Base-by-base conservation (phyloP, 2,113 vertebrate genomes). In the Lagopus leucura region DNA sequence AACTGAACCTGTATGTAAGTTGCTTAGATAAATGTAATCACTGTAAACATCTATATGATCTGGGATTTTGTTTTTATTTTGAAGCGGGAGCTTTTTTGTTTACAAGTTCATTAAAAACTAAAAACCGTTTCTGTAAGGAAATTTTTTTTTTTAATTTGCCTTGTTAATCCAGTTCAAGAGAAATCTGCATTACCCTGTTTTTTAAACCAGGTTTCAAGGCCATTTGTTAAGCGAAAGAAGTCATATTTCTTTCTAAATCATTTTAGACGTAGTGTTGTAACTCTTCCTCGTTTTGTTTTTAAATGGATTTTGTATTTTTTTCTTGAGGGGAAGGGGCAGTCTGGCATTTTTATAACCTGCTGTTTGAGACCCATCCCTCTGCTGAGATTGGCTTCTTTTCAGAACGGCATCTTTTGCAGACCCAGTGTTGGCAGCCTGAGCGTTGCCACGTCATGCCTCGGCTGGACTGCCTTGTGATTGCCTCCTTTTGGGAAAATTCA, bases 1-100 rank as follows among this genome's bases (percentile, higher is more conserved):
- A 98, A 98, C 97, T 98, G 97, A 99, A 98, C 98, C 97, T 98
- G 98, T 98, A 98, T 98, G 98, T 98, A 98, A 98, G 98, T 98
- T 98, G 98, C 98, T 98, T 99, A 98, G 98, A 98, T 98, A 98
- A 98, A 98, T 98, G 98, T 98, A 98, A 98, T 98, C 98, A 98
- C 97, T 98, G 98, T 98, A 98, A 98, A 98, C 98, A 98, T 98
- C 97, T 97, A 98, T 98, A 98, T 97, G 96, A 98, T 97, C 97
- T 98, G 97, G 97, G 97, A 97, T 98, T 98, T 97, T 97, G 97
- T 98, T 98, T 98, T 98, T 98, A 97, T 98, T 98, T 97, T 97
- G 96, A 98, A 98, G 97, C 95, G 97, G 97, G 97, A 98, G 96
- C 97, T 98, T 98, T 97, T 98, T 98, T 98, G 97, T 98, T 98